phyloP scores from a whole-genome alignment of 2,888 invertebrate genomes.

The Microchrysa polita region DNA sequence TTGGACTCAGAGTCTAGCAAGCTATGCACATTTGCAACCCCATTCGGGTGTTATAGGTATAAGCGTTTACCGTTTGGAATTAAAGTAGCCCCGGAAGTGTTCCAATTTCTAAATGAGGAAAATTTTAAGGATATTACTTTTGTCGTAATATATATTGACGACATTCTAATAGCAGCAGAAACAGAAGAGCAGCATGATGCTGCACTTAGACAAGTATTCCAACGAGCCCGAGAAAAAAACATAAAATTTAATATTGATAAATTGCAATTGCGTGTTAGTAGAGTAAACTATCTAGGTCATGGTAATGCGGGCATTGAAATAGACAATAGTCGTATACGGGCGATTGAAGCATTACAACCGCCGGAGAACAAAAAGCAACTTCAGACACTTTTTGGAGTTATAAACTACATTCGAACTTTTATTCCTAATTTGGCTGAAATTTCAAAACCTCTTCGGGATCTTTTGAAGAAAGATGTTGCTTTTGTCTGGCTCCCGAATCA shows the following conservation, averaged over 20 bases:
- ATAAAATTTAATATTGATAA: conserved; percentile 19
- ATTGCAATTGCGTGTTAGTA: too few relatives aligned
- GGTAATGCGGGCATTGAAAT: not conserved
- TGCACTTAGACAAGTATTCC: not conserved
- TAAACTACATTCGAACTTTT: not conserved
- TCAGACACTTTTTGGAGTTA: not conserved
- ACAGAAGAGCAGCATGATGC: not conserved
- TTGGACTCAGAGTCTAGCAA: too few relatives aligned
- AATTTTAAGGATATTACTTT: not conserved
- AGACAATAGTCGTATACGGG: not conserved
- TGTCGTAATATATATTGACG: conserved; percentile 7
- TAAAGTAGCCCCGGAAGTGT: not conserved
- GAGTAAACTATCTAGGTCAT: conserved; percentile 13
- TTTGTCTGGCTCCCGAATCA: not conserved
- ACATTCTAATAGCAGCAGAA: not conserved
- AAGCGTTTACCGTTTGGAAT: too few relatives aligned
- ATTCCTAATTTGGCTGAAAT: conserved; percentile 2
- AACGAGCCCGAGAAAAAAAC: not conserved
- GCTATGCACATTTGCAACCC: too few relatives aligned
- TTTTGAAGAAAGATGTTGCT: conserved; percentile 1
- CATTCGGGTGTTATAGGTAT: too few relatives aligned
- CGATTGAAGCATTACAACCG: not conserved
- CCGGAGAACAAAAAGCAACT: not conserved
- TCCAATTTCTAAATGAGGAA: not conserved
- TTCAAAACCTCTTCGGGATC: not conserved